A percentile compares a stretch with the other conserved stretches of the same genome.
Conservation (phyloP, 2,113 vertebrate species). For the Phylloscopus trochiloides region DNA sequence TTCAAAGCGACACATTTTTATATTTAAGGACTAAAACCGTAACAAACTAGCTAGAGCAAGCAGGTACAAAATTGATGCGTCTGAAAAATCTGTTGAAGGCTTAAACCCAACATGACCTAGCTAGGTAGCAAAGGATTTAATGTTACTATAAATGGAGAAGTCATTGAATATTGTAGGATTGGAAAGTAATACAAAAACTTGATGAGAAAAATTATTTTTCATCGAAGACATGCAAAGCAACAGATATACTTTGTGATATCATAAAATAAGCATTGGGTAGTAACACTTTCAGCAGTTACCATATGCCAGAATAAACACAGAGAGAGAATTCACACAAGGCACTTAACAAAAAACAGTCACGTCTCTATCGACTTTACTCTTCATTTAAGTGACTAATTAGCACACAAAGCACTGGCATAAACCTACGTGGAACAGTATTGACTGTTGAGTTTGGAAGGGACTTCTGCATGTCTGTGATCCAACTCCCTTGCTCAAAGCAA, state of each 20-base stretch:
- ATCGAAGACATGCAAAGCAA: neutral
- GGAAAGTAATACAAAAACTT: neutral
- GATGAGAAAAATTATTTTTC: neutral
- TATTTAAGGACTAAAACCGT: neutral
- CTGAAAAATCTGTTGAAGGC: neutral
- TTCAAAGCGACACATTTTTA: neutral
- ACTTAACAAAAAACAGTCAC: neutral
- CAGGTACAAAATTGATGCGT: neutral
- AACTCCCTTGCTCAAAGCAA: neutral
- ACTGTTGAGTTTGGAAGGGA: neutral
- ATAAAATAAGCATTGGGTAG: neutral
- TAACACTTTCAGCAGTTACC: neutral
- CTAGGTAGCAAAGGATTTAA: neutral
- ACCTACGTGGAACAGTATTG: neutral
- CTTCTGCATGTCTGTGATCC: neutral
- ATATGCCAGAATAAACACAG: neutral
- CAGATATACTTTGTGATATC: neutral
- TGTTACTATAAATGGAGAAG: neutral
- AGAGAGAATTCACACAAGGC: neutral
- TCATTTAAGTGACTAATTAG: neutral
- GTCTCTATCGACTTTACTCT: neutral
- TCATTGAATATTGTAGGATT: neutral
- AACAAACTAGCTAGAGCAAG: neutral
- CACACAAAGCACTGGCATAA: neutral
- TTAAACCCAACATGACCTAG: neutral